Evolutionary conservation across 92 coral and sea anemone genomes (phyloP).

Genomic region (Porites cylindrica): DNA sequence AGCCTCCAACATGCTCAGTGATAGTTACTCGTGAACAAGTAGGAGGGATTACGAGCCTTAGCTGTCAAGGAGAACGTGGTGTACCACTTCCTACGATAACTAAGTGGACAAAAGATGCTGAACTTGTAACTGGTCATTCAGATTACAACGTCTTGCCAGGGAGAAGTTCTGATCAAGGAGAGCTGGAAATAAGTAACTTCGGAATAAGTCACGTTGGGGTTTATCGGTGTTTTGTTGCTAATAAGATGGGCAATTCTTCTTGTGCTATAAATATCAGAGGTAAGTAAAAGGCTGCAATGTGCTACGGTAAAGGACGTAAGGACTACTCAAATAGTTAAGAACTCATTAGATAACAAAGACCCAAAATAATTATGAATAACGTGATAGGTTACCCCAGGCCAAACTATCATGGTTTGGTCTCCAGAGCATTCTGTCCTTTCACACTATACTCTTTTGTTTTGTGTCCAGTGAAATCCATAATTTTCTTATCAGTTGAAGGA

Average conservation of each 20-base stretch:
- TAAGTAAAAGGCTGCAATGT: conserved; percentile 15
- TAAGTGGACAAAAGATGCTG: conserved; percentile 67
- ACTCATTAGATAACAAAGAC: too few species aligned
- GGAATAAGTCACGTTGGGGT: conserved; percentile 75
- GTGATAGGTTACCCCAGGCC: too few species aligned
- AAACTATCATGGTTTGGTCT: too few species aligned
- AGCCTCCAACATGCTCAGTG: conserved; percentile 71
- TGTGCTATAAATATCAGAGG: conserved; percentile 68
- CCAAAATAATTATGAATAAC: too few species aligned
- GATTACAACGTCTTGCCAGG: conserved; percentile 52
- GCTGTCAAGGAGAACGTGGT: conserved; percentile 71
- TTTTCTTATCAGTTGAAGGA: neutral
- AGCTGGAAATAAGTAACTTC: conserved; percentile 62
- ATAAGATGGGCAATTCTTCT: conserved; percentile 28
- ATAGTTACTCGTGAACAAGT: conserved; percentile 37
- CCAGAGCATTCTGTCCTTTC: neutral
- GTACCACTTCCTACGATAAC: conserved; percentile 75
- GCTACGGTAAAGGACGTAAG: neutral
- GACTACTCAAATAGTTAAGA: too few species aligned
- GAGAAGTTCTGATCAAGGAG: conserved; percentile 44
- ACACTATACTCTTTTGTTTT: neutral
- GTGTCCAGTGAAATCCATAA: neutral
- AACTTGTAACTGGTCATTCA: conserved; percentile 17
- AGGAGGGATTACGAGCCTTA: conserved; percentile 59
- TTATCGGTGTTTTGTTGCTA: conserved; percentile 72